phyloP scores from a whole-genome alignment of 2,113 vertebrate genomes.

The Malurus elegans region DNA sequence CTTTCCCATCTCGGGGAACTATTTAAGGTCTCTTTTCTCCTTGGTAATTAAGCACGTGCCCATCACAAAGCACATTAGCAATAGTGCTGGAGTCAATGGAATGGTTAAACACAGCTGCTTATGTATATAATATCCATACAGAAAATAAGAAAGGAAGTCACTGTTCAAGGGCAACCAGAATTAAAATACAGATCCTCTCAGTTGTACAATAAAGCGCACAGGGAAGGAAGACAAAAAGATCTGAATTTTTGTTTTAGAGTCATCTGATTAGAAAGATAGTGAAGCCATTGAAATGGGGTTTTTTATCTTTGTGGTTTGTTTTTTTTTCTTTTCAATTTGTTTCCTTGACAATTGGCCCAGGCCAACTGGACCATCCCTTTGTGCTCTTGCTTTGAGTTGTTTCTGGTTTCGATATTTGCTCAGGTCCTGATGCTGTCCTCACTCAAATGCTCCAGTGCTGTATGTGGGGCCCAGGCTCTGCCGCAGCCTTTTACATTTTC shows the following conservation, averaged over 20 bases:
- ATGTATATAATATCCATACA: background rate
- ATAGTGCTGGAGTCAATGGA: background rate
- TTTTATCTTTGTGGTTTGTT: background rate
- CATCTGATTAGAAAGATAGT: background rate
- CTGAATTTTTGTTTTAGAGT: background rate
- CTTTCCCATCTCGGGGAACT: background rate
- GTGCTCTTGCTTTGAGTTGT: background rate
- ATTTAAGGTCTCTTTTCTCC: slow-evolving; percentile 24
- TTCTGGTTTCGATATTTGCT: background rate
- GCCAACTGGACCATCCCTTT: background rate
- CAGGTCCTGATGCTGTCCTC: background rate
- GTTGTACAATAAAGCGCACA: background rate
- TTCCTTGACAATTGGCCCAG: background rate
- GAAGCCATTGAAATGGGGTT: background rate
- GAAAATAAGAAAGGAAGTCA: background rate
- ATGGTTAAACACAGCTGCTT: background rate
- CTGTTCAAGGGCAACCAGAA: background rate
- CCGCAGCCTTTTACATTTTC: background rate
- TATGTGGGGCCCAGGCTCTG: background rate
- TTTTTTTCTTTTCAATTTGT: background rate
- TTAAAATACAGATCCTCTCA: background rate
- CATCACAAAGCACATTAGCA: background rate
- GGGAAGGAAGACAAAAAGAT: background rate
- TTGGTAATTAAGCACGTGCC: slow-evolving; percentile 19
- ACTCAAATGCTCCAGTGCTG: background rate